Base-by-base conservation (phyloP, 2,797 vertebrate genomes). In the Sciurus vulgaris region DNA sequence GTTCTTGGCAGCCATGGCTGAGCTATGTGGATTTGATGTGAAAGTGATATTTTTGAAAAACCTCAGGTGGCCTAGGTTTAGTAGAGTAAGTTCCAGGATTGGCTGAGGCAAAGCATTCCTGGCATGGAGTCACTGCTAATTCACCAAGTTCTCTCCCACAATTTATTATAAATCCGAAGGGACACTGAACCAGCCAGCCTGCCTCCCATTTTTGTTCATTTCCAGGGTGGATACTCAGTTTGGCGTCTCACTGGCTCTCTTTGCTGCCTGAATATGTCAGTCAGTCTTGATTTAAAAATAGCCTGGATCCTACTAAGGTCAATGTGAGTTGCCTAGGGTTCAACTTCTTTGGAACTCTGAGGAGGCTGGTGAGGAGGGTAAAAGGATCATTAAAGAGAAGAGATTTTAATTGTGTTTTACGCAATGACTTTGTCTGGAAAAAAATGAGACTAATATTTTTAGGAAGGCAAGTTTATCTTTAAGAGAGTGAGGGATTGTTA, bases 271-370 rank as follows among this genome's bases (percentile, higher is more conserved):
- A 84, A 83, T 89, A 28, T 94, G 77, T 96, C 82, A 56, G 89
- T 96, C 83, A 73, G 79, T 84, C 85, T 77, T 90, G 84, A 78
- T 92, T 33, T 93, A 94, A 97, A 97, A 97, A 96, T 93, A 97
- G 47, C 82, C 54, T 51, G 24, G 49, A 90, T 91, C 35, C 59
- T 65, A 41, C 33, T 47, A 82, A 90, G 95, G 85, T 96, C 72
- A 83, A 1, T 61, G 35, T 86, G 76, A n/a, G 38, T 84, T 91
- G 87, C 84, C 54, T 30, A n/a, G 72, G 56, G 84, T 85, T 93
- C 76, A 90, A 47, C 20, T 65, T 96, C 20, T 72, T 67, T 89
- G 81, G n/a, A 85, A 44, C 72, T 56, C 35, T 47, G 51, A 94
- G 72, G 76, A 88, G 72, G 33, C 1, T 90, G 72, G 44, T 73